phyloP scores from a whole-genome alignment of 2,113 vertebrate species.

The Trogon melanurus region DNA sequence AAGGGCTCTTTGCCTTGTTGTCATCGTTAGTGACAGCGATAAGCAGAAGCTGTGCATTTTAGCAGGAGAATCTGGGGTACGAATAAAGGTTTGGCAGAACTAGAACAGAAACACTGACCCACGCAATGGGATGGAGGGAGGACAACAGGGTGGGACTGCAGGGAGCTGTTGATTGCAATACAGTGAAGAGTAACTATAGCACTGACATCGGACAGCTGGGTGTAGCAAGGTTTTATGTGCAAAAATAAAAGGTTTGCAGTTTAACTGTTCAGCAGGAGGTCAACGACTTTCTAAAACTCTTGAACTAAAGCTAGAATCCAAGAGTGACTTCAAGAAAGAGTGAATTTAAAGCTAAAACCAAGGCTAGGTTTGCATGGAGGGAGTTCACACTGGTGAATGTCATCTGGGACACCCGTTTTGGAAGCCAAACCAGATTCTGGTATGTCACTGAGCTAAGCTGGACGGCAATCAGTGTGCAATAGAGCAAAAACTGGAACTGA shows the following conservation, averaged over 20 bases:
- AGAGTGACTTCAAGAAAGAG: not conserved
- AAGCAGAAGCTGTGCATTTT: not conserved
- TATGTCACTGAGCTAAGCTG: not conserved
- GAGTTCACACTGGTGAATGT: not conserved
- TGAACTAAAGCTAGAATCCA: not conserved
- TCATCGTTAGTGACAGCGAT: not conserved
- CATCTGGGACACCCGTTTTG: not conserved
- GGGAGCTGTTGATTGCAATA: not conserved
- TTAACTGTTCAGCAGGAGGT: not conserved
- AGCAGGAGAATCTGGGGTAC: not conserved
- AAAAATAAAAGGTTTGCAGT: not conserved
- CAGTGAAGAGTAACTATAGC: not conserved
- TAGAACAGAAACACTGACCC: not conserved
- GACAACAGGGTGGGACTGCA: not conserved
- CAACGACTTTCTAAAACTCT: not conserved
- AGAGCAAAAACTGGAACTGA: not conserved
- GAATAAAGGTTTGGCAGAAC: not conserved
- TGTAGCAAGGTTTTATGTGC: not conserved
- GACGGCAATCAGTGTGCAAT: not conserved
- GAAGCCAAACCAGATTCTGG: not conserved
- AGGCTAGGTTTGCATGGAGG: not conserved
- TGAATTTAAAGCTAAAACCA: not conserved
- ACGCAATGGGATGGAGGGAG: fast-evolving
- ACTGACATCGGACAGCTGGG: not conserved
- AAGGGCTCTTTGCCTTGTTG: not conserved